Evolutionary conservation across 2,888 invertebrate species (phyloP).

Genomic region (Polyploca ridens): DNA sequence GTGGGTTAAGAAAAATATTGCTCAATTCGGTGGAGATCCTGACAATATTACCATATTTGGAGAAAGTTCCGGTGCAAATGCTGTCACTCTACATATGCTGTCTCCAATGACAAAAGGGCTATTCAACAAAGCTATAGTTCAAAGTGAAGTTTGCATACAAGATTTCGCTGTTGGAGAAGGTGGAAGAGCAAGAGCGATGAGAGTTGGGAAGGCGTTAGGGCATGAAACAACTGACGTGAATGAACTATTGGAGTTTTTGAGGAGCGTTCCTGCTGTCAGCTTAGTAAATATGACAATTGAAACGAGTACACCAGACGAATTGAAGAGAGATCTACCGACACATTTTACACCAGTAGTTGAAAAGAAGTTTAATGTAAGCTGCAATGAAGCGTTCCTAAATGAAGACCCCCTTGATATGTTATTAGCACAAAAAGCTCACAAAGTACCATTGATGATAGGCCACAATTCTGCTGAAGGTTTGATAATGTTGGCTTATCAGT

Average conservation of each 20-base stretch:
- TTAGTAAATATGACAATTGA: slow-evolving; percentile 45
- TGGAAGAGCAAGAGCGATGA: slow-evolving; percentile 54
- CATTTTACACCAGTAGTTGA: slow-evolving; percentile 63
- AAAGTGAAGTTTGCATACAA: slow-evolving; percentile 64
- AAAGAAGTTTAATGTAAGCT: slow-evolving; percentile 44
- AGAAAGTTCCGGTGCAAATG: slow-evolving; percentile 68
- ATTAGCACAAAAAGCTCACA: slow-evolving; percentile 26
- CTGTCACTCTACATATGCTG: slow-evolving; percentile 66
- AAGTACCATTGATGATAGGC: slow-evolving; percentile 60
- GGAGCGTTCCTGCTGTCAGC: slow-evolving; percentile 48
- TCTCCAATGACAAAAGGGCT: slow-evolving; percentile 69
- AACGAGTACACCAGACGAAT: slow-evolving; percentile 56
- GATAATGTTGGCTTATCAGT: slow-evolving; percentile 39
- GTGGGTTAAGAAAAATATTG: slow-evolving; percentile 64
- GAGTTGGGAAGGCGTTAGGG: slow-evolving; percentile 55
- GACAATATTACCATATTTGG: slow-evolving; percentile 70
- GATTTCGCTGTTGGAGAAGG: slow-evolving; percentile 54
- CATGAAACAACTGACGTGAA: slow-evolving; percentile 53
- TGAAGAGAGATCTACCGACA: slow-evolving; percentile 52
- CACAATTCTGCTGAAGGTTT: slow-evolving; percentile 64
- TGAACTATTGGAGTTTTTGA: slow-evolving; percentile 53
- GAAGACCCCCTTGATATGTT: slow-evolving; percentile 51
- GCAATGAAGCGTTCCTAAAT: slow-evolving; percentile 51
- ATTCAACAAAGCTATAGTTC: slow-evolving; percentile 67
- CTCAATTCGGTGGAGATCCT: slow-evolving; percentile 61